Base-by-base conservation (phyloP, 2,113 vertebrate species). In the Coreoperca whiteheadi region DNA sequence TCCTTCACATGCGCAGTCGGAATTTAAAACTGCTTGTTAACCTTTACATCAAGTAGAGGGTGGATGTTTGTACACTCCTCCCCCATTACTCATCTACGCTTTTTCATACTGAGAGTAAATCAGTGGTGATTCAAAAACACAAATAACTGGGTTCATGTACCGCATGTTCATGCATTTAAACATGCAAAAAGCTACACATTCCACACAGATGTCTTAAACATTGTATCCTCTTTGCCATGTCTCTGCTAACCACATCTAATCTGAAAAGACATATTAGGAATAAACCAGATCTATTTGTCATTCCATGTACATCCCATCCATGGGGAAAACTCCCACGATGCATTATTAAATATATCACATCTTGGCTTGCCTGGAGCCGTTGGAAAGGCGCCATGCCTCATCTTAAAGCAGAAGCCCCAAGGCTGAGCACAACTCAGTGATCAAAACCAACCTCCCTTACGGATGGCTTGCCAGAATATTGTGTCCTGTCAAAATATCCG, bases 401-500 rank as follows among this genome's bases (percentile, higher is more conserved):
- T 91, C 77, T 91, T 90, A 50, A 77, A 91, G 80, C 84, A 80
- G 67, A 76, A 77, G 75, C 85, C 91, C 84, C 0, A 30, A 85
- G 89, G 90, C 89, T 74, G 50, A 87, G 77, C 79, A 63, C 82
- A 60, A 83, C 69, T 79, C 79, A 64, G 67, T 77, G 88, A 93
- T 92, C 84, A 89, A 92, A 90, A 71, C 83, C 90, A 90, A 82
- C 79, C 77, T 81, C 54, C 82, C 68, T 18, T 82, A 70, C 10
- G 20, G 80, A 71, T 46, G 28, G 51, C 87, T 56, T 77, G 79
- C 83, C 88, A 87, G 67, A 91, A 86, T 79, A 74, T 82, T 50
- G 60, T 37, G 79, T 90, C 82, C 84, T 93, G 89, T 90, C 92
- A 93, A 91, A 90, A 90, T 88, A 91, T 92, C 83, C n/a, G 72